Evolutionary conservation across 1,140 invertebrate genomes (phyloP).

Genomic region (Pararge aegeria): DNA sequence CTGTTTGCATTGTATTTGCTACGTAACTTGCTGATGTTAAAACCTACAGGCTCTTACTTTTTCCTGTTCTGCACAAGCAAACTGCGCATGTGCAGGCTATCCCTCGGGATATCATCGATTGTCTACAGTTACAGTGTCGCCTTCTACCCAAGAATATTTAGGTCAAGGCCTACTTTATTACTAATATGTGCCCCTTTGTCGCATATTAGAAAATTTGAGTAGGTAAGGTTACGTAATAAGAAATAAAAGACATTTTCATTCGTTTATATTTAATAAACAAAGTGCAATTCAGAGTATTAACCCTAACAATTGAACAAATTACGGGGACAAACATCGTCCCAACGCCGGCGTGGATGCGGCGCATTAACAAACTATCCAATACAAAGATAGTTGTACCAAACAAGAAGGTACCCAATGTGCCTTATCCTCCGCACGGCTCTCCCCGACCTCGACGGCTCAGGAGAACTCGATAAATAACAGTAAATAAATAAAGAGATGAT

Average conservation of each 20-base stretch:
- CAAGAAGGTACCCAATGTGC: conserved; percentile 37
- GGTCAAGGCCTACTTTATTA: conserved; percentile 49
- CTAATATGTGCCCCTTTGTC: not conserved
- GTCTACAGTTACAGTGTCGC: conserved; percentile 52
- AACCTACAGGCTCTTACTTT: not conserved
- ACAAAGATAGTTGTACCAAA: conserved; percentile 42
- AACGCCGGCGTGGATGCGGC: conserved; percentile 50
- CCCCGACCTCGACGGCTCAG: conserved; percentile 15
- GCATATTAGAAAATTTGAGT: not conserved
- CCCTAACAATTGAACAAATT: conserved; percentile 78
- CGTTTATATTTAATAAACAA: conserved; percentile 79
- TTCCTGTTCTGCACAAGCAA: not conserved
- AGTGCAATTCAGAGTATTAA: conserved; percentile 78
- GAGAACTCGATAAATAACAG: conserved; percentile 53
- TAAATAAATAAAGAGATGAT: conserved; percentile 47
- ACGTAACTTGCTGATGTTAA: not conserved
- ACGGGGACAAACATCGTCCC: conserved; percentile 59
- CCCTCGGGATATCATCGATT: conserved; percentile 75
- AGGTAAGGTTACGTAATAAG: not conserved
- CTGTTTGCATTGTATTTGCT: not conserved
- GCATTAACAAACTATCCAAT: conserved; percentile 41
- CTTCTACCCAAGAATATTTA: conserved; percentile 54
- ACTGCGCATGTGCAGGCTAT: conserved; percentile 73
- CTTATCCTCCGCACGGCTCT: conserved; percentile 44
- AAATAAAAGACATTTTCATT: conserved; percentile 69